Percentiles rank a stretch among this genome's conserved stretches.
Conservation (phyloP, 1,140 invertebrate genomes). For the Uloborus diversus region DNA sequence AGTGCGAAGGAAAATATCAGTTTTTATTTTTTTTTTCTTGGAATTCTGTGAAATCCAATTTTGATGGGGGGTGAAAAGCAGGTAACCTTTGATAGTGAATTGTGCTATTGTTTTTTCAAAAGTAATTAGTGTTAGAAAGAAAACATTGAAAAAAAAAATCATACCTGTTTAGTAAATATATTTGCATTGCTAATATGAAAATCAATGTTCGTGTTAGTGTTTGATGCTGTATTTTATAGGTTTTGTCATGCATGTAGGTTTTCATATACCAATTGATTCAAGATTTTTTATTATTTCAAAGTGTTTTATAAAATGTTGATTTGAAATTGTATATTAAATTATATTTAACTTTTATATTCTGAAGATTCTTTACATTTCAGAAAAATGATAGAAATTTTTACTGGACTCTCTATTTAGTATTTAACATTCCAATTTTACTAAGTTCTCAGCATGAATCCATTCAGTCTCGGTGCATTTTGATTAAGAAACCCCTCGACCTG, state of each 20-base stretch:
- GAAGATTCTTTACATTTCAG: background rate
- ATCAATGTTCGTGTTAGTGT: constrained; percentile 52
- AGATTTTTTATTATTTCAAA: constrained; percentile 24
- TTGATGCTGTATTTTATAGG: constrained; percentile 41
- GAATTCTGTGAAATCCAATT: constrained; percentile 5
- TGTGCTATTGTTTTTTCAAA: constrained; percentile 53
- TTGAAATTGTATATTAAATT: constrained; percentile 45
- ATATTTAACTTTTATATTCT: constrained; percentile 40
- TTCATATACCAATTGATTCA: background rate
- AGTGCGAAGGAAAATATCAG: background rate
- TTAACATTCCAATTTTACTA: constrained; percentile 53
- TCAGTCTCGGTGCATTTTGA: constrained; percentile 45
- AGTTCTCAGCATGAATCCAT: constrained; percentile 47
- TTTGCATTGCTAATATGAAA: constrained; percentile 52
- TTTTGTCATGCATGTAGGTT: constrained; percentile 33
- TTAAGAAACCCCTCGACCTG: constrained; percentile 43
- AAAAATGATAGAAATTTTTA: constrained; percentile 22
- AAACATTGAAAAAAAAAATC: constrained; percentile 51
- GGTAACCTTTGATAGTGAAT: constrained; percentile 40
- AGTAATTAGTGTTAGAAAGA: constrained; percentile 50
- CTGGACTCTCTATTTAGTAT: constrained; percentile 29
- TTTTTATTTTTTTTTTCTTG: background rate
- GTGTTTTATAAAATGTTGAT: constrained; percentile 26
- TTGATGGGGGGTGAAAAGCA: constrained; percentile 45
- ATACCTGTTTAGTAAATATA: constrained; percentile 53